phyloP scores from a whole-genome alignment of 2,113 vertebrate species.

The Mirza zaza region DNA sequence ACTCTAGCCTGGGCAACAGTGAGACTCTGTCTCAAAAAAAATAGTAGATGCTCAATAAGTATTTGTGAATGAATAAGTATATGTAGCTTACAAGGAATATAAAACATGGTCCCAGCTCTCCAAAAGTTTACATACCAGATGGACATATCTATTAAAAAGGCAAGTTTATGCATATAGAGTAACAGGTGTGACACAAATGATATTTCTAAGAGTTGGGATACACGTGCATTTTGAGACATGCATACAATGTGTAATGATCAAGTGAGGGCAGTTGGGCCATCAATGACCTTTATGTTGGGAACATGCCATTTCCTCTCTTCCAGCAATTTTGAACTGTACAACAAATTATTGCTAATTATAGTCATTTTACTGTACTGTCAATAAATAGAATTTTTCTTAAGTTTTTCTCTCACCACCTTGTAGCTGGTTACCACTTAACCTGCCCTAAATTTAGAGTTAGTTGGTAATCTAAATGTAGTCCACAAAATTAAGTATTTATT shows the following conservation, averaged over 20 bases:
- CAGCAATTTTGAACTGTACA: background rate
- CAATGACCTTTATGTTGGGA: background rate
- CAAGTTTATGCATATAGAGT: background rate
- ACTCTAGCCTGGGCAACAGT: too few relatives aligned
- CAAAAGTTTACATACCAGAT: background rate
- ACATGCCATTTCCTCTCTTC: background rate
- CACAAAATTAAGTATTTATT: constrained; percentile 19
- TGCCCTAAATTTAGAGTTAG: background rate
- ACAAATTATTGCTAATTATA: background rate
- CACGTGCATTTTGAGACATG: background rate
- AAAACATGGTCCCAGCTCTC: background rate
- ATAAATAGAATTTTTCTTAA: background rate
- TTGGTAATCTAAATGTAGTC: constrained; percentile 9
- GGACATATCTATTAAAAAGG: background rate
- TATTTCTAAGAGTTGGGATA: background rate
- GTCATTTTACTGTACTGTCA: background rate
- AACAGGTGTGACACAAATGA: background rate
- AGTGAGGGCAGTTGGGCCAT: background rate
- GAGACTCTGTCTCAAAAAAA: too few relatives aligned
- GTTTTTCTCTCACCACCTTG: background rate
- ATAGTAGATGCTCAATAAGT: background rate
- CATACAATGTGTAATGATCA: background rate
- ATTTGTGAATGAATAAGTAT: background rate
- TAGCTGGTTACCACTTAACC: background rate
- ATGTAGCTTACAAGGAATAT: background rate